Base-by-base conservation (phyloP, 2,113 vertebrate species). In the Oreochromis aureus region DNA sequence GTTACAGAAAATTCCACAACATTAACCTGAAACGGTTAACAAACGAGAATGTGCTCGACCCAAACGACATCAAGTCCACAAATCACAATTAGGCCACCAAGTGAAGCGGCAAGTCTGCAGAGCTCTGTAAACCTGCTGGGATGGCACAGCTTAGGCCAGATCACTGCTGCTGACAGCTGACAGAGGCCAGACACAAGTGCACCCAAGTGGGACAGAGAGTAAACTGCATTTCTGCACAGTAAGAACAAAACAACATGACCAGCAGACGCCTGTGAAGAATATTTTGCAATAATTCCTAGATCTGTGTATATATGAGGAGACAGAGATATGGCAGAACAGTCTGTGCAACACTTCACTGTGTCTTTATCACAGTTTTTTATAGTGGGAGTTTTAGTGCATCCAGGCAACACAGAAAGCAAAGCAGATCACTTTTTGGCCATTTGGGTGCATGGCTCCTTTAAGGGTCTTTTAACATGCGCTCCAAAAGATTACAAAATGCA, bases 61-160 rank as follows among this genome's bases (percentile, higher is more conserved):
- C 44, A 34, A 19, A 83, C 73, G 22, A 86, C 87, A 83, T 16
- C 44, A 79, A 87, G 53, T 46, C 76, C 53, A 92, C 81, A 91
- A 92, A 92, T 90, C 89, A 91, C 71, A 87, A 86, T 88, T 55
- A 79, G 41, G 58, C 56, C 22, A 34, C 22, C 19, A 61, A 87
- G 69, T 10, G 24, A 73, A 69, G 51, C 71, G 36, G 85, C 56
- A 46, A 81, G 41, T 61, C 91, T 78, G 48, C 55, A 61, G 63
- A 89, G 85, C 81, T 83, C 89, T 54, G 78, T 89, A 88, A 91
- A 92, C 19, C 81, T 15, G 81, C 30, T 22, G 82, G 44, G 86
- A 89, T 85, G 91, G 83, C 83, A 91, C 73, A 48, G 86, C 86
- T 88, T 36, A 22, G 80, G 82, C 87, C 86, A 16, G 27, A 55